Evolutionary conservation across 2,888 invertebrate species (phyloP), one percentile per base, ranked within the genome.

Genomic region (Darwinula stevensoni): DNA sequence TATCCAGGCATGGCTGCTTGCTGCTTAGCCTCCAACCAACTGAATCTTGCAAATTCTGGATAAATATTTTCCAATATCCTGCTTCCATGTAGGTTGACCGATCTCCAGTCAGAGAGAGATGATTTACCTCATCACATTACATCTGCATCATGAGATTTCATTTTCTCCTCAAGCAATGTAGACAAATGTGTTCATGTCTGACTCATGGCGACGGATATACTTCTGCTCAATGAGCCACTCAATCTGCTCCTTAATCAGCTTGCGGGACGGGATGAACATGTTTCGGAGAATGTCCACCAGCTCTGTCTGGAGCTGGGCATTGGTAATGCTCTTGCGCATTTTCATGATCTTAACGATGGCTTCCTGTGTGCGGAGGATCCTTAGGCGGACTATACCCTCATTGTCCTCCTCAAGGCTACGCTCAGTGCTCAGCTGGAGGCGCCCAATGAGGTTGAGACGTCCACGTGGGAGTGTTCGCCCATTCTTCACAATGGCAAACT

Each of bases 191-290:
- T 91, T 91, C 49, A 91, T 88, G 52, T 94, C 86, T 43, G 86
- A 78, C 45, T 88, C 88, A 50, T 91, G 88, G 42, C 94, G 63
- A 37, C 67, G 63, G 73, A 94, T 88, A 52, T 91, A 94, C 52
- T 86, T 86, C 53, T 97, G 82, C 56, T 99, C 94, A 40, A 97
- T 94, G 29, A 99, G 66, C 94, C 94, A 97, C 53, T 97, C 97
- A 32, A 97, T 64, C 56, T 97, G 94, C 55, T 97, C 94, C 54
- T 99, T 97, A 44, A 99, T 94, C 74, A 97, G 80, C 56, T 94
- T 91, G 54, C 88, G 88, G 38, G 86, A 84, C 16, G 97, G 97
- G 47, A 94, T 59, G 62, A 97, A 99, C 88, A 97, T 91, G 50
- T 91, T 88, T 57, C 91, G 91, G 43, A 99, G 57, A 48, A 97